phyloP scores from a whole-genome alignment of 2,888 invertebrate species.

The Nomada ferruginata region DNA sequence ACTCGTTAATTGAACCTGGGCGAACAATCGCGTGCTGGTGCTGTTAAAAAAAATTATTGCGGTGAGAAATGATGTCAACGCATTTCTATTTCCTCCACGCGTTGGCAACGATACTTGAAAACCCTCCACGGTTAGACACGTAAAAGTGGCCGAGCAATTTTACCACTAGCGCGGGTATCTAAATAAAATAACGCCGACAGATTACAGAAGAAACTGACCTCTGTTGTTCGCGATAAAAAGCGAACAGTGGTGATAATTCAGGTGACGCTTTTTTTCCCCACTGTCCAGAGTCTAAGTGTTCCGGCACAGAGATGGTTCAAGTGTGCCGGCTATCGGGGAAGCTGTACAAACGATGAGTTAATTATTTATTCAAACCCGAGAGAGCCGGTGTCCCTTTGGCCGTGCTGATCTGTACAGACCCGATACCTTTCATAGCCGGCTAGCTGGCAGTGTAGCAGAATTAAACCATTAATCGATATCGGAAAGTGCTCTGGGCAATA shows the following conservation, averaged over 20 bases:
- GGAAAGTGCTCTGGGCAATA: conserved; percentile 51
- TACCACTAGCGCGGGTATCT: too few relatives aligned
- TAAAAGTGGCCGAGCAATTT: too few relatives aligned
- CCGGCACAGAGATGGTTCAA: not conserved
- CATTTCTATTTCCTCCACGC: too few relatives aligned
- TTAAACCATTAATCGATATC: conserved; percentile 65
- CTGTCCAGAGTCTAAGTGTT: not conserved
- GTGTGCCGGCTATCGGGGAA: not conserved
- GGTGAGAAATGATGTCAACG: not conserved
- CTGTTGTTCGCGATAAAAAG: too few relatives aligned
- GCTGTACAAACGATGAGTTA: conserved; percentile 24
- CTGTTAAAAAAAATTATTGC: not conserved
- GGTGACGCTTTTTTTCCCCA: too few relatives aligned
- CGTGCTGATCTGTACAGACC: conserved; percentile 3
- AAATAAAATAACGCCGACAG: too few relatives aligned
- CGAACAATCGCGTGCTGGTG: not conserved
- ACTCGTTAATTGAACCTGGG: conserved; percentile 20
- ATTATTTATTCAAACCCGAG: conserved; percentile 38
- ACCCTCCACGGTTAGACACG: too few relatives aligned
- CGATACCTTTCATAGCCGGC: conserved; percentile 20
- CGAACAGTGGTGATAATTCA: too few relatives aligned
- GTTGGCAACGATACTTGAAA: too few relatives aligned
- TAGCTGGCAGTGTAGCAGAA: conserved; percentile 29
- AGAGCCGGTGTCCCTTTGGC: conserved; percentile 4
- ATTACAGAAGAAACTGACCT: too few relatives aligned